These are phyloP conservation scores for Oryzias woworae DNA, from an alignment of 2,113 vertebrate species.

Conservation along the genomic window DNA sequence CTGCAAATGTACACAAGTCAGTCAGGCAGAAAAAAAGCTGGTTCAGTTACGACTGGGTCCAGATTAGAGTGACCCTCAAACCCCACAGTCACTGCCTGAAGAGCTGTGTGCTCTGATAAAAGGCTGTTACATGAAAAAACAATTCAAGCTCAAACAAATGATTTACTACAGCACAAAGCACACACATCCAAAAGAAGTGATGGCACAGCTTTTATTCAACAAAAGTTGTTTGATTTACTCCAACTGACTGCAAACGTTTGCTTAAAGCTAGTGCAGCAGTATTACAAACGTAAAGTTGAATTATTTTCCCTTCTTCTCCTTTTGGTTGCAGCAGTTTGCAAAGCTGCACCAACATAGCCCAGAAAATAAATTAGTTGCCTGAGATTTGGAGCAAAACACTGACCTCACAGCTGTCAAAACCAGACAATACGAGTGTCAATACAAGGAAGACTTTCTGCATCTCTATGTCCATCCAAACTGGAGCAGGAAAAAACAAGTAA, in stretches of 20 bases:
- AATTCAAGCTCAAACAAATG: not conserved
- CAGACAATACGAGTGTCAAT: not conserved
- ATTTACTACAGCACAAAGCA: conserved; percentile 23
- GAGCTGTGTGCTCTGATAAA: conserved; percentile 32
- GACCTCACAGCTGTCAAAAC: not conserved
- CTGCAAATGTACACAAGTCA: conserved; percentile 2
- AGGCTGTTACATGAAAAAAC: conserved; percentile 16
- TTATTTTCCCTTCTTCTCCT: conserved; percentile 1
- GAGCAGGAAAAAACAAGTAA: too few species aligned
- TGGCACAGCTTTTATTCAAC: conserved; percentile 6
- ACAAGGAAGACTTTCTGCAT: too few species aligned
- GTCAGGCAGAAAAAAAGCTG: conserved; percentile 33
- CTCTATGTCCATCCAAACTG: too few species aligned
- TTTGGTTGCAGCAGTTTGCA: not conserved
- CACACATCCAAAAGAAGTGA: conserved; percentile 29
- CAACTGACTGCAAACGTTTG: not conserved
- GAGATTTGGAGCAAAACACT: not conserved
- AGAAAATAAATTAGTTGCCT: too few species aligned
- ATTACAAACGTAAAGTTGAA: not conserved
- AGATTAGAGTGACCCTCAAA: conserved; percentile 60
- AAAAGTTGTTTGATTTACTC: not conserved
- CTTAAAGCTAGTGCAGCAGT: not conserved
- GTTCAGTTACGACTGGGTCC: conserved; percentile 51
- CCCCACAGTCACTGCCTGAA: conserved; percentile 31
- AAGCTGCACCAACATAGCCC: not conserved